Evolutionary conservation across 2,113 vertebrate genomes (phyloP), one percentile per base, ranked within the genome.

Genomic region (Lipotes vexillifer): DNA sequence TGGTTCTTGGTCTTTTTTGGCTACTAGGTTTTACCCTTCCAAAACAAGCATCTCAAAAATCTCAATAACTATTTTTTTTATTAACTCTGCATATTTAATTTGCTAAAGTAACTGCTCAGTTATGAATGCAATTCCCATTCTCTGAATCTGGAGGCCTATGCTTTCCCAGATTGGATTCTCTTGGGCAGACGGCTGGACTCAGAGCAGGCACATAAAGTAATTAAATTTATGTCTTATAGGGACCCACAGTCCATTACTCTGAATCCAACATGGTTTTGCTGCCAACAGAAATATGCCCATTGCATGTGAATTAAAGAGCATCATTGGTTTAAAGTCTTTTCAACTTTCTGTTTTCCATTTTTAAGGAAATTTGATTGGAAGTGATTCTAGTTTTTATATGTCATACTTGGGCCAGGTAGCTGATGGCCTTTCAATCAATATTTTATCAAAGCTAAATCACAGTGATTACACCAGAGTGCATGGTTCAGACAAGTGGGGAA

Each of bases 401-500:
- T 38, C 31, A 14, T 33, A 55, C n/a, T 11, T 33, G 8, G 36
- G 25, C 41, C 33, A 80, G 57, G 68, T 44, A 91, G 52, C 36
- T 68, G 29, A 93, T 66, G 36, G 9, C 20, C 88, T 87, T 96
- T 57, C 74, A 81, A 95, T 84, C 65, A 93, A 85, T 81, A 96
- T 77, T 95, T 94, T 87, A 87, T 93, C 52, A 85, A 89, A 66
- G 41, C 38, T 65, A 93, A 93, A 80, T 61, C 57, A 78, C 29
- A 46, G 7, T 77, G 71, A 91, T 44, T n/a, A 25, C 21, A 59
- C 49, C 15, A 36, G 87, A 78, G 49, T 78, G 10, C 27, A 74
- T 3, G 18, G 52, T 66, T 44, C 10, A 38, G 6, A 52, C 41
- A 86, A 80, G 46, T 61, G 29, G 36, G 20, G 49, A 55, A 69